Conservation (phyloP, 2,113 vertebrate genomes). For the Seriola dumerili region DNA sequence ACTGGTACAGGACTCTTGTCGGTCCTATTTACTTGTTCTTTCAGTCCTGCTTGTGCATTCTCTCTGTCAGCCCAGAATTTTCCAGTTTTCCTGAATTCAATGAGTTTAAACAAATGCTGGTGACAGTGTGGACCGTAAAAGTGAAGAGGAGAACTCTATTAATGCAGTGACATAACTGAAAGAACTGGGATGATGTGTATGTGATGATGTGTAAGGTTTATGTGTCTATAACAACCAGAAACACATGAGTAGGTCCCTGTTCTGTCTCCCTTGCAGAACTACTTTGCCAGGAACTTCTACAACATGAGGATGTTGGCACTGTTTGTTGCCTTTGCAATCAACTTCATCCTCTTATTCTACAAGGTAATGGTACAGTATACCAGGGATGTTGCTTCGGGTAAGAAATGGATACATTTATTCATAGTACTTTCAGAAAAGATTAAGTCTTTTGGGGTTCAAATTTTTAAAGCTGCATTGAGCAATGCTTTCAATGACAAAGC, state of each 20-base stretch:
- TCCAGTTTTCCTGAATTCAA: neutral
- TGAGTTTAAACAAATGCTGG: neutral
- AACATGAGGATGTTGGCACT: conserved; percentile 99
- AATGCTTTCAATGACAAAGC: no score
- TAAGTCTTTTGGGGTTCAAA: neutral
- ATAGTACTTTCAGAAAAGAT: neutral
- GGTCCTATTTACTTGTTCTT: neutral
- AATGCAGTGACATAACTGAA: no score
- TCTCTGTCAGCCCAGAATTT: neutral
- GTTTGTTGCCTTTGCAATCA: conserved; percentile 98
- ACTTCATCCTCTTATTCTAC: conserved; percentile 98
- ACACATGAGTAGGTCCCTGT: neutral
- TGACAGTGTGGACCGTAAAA: neutral
- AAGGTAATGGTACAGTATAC: conserved; percentile 86
- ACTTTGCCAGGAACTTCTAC: conserved; percentile 98
- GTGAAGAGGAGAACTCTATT: neutral
- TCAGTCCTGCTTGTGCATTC: neutral
- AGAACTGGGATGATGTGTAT: neutral
- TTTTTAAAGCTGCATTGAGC: no score
- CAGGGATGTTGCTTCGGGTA: neutral
- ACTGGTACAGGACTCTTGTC: conserved; percentile 82
- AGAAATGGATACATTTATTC: neutral
- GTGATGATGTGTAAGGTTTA: neutral
- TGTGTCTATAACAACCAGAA: neutral
- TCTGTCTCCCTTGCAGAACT: conserved; percentile 88